Evolutionary conservation across 1,140 invertebrate genomes (phyloP).

Genomic region (Anoplolepis gracilipes): DNA sequence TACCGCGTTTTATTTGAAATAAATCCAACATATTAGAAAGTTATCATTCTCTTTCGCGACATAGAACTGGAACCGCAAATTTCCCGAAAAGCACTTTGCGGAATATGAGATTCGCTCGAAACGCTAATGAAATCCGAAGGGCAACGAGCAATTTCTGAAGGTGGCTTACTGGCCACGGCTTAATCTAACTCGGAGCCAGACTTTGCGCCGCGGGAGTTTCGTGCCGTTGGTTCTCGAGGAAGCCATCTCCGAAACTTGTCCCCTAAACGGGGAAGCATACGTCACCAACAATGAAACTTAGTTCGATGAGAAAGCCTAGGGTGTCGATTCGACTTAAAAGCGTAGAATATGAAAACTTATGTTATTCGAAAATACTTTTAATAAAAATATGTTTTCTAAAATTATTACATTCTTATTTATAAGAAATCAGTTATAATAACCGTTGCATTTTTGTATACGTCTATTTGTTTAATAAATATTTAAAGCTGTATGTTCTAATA

Average conservation of each 20-base stretch:
- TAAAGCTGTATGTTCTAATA: neutral
- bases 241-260: slow-evolving; percentile 81
- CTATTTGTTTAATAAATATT: neutral
- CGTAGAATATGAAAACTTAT: slow-evolving; percentile 31
- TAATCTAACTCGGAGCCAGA: slow-evolving; percentile 83
- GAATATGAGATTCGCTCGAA: slow-evolving; percentile 81
- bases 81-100: slow-evolving; percentile 79
- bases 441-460: neutral
- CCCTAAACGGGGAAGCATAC: slow-evolving; percentile 81
- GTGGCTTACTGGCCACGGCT: slow-evolving; percentile 83
- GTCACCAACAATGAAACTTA: slow-evolving; percentile 83
- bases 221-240: slow-evolving; percentile 76
- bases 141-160: slow-evolving; percentile 83
- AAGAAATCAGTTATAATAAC: neutral
- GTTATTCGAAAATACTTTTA: neutral
- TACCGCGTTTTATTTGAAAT: slow-evolving; percentile 17
- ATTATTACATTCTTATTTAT: neutral
- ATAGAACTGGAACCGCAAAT: slow-evolving; percentile 69
- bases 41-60: slow-evolving; percentile 69
- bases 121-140: slow-evolving; percentile 85
- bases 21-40: slow-evolving; percentile 46
- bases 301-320: slow-evolving; percentile 80
- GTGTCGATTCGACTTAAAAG: slow-evolving; percentile 73
- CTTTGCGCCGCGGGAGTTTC: slow-evolving; percentile 82
- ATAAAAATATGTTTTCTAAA: neutral